Evolutionary conservation across 2,888 invertebrate genomes (phyloP).

Genomic region (Cerceris rybyensis): DNA sequence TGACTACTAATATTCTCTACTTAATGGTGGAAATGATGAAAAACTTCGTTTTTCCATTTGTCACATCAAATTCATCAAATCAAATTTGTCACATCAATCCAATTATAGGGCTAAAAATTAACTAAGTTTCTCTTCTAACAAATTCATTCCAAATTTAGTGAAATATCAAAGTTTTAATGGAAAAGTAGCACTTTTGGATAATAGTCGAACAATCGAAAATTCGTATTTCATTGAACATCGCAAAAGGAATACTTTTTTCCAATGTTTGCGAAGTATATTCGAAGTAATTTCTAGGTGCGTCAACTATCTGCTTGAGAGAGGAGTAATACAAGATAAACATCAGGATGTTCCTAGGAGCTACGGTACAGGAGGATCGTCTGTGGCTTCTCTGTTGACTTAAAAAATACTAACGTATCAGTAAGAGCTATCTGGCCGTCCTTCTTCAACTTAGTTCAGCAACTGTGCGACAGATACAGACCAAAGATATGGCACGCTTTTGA

Average conservation of each 20-base stretch:
- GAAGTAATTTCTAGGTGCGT: conserved; percentile 16
- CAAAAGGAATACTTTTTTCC: not conserved
- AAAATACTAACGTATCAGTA: conserved; percentile 64
- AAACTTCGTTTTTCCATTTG: too few relatives aligned
- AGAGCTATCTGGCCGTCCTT: conserved; percentile 26
- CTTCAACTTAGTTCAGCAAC: conserved; percentile 39
- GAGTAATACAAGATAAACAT: conserved; percentile 29
- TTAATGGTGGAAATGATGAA: too few relatives aligned
- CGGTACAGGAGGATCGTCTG: conserved; percentile 8
- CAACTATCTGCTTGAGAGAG: conserved; percentile 2
- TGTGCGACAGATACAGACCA: conserved; percentile 66
- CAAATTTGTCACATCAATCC: too few relatives aligned
- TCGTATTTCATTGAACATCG: not conserved
- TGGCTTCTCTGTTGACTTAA: conserved; percentile 60
- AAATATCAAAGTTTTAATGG: too few relatives aligned
- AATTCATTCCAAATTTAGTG: too few relatives aligned
- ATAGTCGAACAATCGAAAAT: too few relatives aligned
- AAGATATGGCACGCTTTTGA: conserved; percentile 78
- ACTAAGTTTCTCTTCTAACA: too few relatives aligned
- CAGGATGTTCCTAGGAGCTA: not conserved
- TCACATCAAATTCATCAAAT: too few relatives aligned
- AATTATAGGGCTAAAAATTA: too few relatives aligned
- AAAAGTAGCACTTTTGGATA: too few relatives aligned
- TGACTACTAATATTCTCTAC: too few relatives aligned
- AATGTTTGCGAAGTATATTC: conserved; percentile 16